Base-by-base conservation (phyloP, 1,140 invertebrate genomes). In the Bacillus rossius region DNA sequence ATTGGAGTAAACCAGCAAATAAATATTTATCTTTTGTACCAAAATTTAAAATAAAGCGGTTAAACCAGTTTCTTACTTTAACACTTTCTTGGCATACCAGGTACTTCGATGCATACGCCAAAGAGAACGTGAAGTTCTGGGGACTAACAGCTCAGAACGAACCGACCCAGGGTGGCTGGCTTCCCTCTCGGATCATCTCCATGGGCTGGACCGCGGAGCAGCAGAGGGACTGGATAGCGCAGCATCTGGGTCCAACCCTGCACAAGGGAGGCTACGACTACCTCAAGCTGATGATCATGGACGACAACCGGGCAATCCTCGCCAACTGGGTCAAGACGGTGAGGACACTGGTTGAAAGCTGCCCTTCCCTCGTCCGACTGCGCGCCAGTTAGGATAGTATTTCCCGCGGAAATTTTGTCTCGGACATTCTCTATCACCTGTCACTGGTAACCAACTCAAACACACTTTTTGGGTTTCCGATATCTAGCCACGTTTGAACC, bases 31-130 rank as follows among this genome's bases (percentile, higher is more conserved):
- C n/a, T n/a, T n/a, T n/a, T n/a, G n/a, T n/a, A n/a, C n/a, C n/a
- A n/a, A n/a, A n/a, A n/a, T n/a, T n/a, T n/a, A n/a, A n/a, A n/a
- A n/a, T n/a, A n/a, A n/a, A n/a, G n/a, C n/a, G n/a, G n/a, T n/a
- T n/a, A n/a, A n/a, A n/a, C n/a, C n/a, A n/a, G n/a, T n/a, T n/a
- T n/a, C n/a, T n/a, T n/a, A n/a, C n/a, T n/a, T n/a, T n/a, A n/a
- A n/a, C n/a, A n/a, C n/a, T n/a, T n/a, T n/a, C n/a, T n/a, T n/a
- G n/a, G n/a, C n/a, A n/a, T 34, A 10, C 29, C 48, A 84, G 81
- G 68, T 87, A 86, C 73, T 67, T 86, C 3, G 67, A 83, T 57
- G 78, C 71, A 26, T 87, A 87, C 66, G 67, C 74, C 61, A 71
- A 72, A 3, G 58, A 79, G 20, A 78, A 75, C 19, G 67, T 85